A percentile compares a stretch with the other conserved stretches of the same genome.
Evolutionary conservation across 2,113 vertebrate species (phyloP).

Genomic region (Tragelaphus strepsiceros): DNA sequence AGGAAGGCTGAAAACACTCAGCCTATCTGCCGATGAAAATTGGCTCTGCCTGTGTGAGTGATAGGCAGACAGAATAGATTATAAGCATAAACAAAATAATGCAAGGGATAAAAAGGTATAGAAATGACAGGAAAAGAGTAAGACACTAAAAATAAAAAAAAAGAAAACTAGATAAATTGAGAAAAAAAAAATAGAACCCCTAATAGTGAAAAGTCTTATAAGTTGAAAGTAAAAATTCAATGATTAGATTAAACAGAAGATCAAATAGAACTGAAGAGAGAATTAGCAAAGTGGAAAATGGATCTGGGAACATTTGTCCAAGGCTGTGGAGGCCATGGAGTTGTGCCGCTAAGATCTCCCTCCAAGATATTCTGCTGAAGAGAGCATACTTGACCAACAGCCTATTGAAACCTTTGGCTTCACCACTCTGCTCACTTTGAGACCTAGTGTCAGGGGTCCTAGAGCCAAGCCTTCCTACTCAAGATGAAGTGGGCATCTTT

Average conservation of each 20-base stretch:
- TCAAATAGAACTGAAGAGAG: constrained; percentile 6
- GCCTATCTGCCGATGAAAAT: not conserved
- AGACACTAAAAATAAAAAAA: not conserved
- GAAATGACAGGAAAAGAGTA: not conserved
- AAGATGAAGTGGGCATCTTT: not conserved
- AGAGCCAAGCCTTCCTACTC: not conserved
- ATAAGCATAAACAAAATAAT: not conserved
- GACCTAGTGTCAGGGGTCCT: not conserved
- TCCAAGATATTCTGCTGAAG: not conserved
- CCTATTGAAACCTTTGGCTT: not conserved
- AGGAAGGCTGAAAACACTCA: not conserved
- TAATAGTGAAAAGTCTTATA: not conserved
- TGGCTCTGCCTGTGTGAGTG: not conserved
- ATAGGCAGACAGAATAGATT: not conserved
- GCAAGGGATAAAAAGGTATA: not conserved
- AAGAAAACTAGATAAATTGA: not conserved
- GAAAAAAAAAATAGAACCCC: not conserved
- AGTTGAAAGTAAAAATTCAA: not conserved
- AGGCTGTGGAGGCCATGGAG: not conserved
- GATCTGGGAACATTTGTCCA: not conserved
- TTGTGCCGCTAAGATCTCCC: not conserved
- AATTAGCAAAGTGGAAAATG: not conserved
- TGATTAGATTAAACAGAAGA: not conserved
- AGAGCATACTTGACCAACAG: not conserved
- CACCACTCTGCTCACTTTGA: not conserved